Evolutionary conservation across 2,113 vertebrate species (phyloP).

Genomic region (Sardina pilchardus): DNA sequence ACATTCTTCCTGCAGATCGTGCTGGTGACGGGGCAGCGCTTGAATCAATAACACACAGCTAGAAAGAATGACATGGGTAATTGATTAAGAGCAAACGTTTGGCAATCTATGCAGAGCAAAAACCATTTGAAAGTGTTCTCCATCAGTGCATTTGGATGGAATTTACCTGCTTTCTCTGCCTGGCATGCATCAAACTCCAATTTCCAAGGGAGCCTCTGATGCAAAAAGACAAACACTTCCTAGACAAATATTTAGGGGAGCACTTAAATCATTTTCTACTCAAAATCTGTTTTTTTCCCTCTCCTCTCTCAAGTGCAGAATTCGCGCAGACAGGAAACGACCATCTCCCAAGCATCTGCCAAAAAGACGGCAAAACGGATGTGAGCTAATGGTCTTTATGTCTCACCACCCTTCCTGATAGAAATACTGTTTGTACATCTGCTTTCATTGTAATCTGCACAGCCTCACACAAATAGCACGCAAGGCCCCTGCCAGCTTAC

Average conservation of each 20-base stretch:
- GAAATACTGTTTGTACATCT: constrained; percentile 42
- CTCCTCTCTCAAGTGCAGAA: neutral
- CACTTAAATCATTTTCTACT: neutral
- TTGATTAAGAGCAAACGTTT: neutral
- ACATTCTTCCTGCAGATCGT: neutral
- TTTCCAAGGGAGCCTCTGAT: neutral
- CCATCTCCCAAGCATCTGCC: constrained; percentile 18
- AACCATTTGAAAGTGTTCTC: neutral
- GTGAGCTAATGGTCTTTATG: constrained; percentile 51
- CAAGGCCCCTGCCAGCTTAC: neutral
- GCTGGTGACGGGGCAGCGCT: neutral
- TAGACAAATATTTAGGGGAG: neutral
- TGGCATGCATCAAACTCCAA: neutral
- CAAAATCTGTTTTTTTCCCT: neutral
- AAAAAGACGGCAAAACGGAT: constrained; percentile 40
- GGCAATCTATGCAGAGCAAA: neutral
- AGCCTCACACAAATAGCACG: neutral
- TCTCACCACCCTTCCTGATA: constrained; percentile 21
- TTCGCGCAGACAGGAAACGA: constrained; percentile 17
- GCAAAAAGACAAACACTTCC: constrained; percentile 2
- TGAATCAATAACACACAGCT: neutral
- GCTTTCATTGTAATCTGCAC: constrained; percentile 27
- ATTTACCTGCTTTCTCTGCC: neutral
- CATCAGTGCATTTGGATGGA: neutral
- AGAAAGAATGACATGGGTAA: neutral